phyloP scores from a whole-genome alignment of 2,888 invertebrate genomes.

The Limnephilus lunatus region DNA sequence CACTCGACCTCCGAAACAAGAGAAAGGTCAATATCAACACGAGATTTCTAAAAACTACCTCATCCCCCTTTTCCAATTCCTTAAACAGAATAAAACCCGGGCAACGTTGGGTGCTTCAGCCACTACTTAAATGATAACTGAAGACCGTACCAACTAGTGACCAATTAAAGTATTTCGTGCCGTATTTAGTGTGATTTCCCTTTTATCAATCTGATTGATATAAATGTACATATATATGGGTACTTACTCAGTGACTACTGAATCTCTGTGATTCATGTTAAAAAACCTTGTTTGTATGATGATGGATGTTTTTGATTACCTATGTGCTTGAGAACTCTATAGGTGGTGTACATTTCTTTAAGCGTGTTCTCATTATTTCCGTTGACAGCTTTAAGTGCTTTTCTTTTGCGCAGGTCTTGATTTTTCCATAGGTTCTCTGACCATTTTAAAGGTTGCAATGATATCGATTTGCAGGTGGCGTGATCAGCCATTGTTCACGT shows the following conservation, averaged over 20 bases:
- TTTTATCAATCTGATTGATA: neutral
- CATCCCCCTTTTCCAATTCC: too few relatives aligned
- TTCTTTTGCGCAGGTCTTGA: neutral
- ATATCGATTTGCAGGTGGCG: constrained; percentile 10
- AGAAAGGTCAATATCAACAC: too few relatives aligned
- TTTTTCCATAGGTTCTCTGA: neutral
- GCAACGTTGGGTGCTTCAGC: too few relatives aligned
- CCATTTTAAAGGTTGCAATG: constrained; percentile 18
- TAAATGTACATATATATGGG: neutral
- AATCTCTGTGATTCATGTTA: neutral
- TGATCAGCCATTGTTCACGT: constrained; percentile 10
- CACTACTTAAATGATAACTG: too few relatives aligned
- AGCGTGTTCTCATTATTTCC: neutral
- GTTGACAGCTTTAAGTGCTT: neutral
- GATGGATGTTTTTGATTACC: neutral
- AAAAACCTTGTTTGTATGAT: neutral
- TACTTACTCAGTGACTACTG: neutral
- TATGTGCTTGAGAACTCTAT: neutral
- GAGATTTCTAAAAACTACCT: too few relatives aligned
- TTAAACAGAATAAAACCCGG: too few relatives aligned
- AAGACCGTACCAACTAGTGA: too few relatives aligned
- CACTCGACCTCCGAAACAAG: too few relatives aligned
- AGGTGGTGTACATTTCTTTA: neutral
- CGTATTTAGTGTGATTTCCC: neutral
- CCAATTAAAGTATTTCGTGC: neutral